These are phyloP conservation scores for human DNA, from an alignment of 2,113 vertebrate genomes.

Conservation along the genomic window DNA sequence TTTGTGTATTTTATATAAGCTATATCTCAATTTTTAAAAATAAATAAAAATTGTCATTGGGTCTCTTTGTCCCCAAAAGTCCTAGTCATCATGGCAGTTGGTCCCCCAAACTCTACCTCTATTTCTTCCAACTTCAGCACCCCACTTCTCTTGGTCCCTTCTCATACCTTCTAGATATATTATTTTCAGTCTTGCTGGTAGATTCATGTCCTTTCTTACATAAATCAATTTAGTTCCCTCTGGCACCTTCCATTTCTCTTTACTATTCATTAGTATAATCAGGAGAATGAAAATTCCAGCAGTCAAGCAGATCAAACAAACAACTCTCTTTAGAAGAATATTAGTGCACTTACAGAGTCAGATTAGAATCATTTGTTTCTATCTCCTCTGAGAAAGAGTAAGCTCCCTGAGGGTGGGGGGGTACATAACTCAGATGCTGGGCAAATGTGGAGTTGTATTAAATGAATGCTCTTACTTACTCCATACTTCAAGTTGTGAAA, in stretches of 20 bases:
- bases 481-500: neutral
- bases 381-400: neutral
- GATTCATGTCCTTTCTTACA: constrained; percentile 4
- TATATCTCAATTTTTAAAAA: neutral
- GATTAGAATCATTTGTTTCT: constrained; percentile 7
- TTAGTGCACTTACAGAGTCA: neutral
- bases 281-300: constrained; percentile 27
- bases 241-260: neutral
- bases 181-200: neutral
- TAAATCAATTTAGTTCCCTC: neutral
- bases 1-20: neutral
- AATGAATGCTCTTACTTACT: neutral
- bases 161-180: neutral
- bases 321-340: constrained; percentile 19
- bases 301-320: constrained; percentile 47
- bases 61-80: neutral
- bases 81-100: neutral
- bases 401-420: neutral
- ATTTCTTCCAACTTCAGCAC: neutral
- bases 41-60: constrained; percentile 19
- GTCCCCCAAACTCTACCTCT: neutral
- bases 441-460: neutral
- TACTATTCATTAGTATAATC: neutral
- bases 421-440: neutral
- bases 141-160: neutral